Base-by-base conservation (phyloP, 2,888 invertebrate genomes). In the Lithophane ornitopus region DNA sequence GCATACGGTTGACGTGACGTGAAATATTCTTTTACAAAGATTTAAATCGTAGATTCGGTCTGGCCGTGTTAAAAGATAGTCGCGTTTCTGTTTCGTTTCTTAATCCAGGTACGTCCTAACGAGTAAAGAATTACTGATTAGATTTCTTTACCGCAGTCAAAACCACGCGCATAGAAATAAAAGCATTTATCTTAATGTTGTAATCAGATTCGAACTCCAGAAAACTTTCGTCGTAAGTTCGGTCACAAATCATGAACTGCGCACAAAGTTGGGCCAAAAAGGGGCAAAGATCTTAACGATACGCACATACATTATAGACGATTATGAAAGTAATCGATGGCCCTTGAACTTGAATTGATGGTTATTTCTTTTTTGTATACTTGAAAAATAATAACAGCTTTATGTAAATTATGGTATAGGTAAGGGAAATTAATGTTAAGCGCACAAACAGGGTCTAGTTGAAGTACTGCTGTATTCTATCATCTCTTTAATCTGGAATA, bases 271-370 rank as follows among this genome's bases (percentile, higher is more conserved):
- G 22, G 44, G 59, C 56, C 34, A 58, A 80, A 69, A 81, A 59
- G 84, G 68, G 56, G 52, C 28, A 68, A 61, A 80, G 81, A 81
- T 84, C 26, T 46, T 41, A 84, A 67, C 73, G 80, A 80, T 84
- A 81, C 34, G 41, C 61, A 70, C 74, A 72, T 69, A 76, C 59
- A 76, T 80, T 68, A 77, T 34, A 73, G 73, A 61, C 49, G 73
- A 74, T 81, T 86, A 81, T 56, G 46, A 46, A 77, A 54, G 56
- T 46, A 74, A 78, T 70, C 69, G 80, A 75, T 75, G 9, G 63
- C 58, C 84, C 87, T 76, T 85, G 84, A 86, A 71, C 66, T 26
- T 44, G 59, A 44, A 75, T 59, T 82, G 46, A 79, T 72, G 69
- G 69, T 34, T 52, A 71, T 75, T 67, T 71, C 14, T 46, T 56